Base-by-base conservation (phyloP, 2,888 invertebrate species). In the Colostygia pectinataria region DNA sequence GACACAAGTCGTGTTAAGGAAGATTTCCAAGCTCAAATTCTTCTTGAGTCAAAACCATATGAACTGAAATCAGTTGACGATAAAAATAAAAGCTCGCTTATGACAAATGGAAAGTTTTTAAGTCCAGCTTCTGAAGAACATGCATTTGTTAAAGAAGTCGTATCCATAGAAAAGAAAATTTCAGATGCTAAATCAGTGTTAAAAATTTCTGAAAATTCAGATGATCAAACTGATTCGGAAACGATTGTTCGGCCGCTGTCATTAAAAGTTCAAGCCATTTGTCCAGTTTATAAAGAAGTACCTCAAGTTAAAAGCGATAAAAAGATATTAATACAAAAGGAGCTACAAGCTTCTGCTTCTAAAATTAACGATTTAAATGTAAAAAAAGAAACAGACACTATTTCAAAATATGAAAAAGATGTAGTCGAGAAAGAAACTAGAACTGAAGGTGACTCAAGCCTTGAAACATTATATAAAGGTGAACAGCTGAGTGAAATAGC, bases 381-480 rank as follows among this genome's bases (percentile, higher is more conserved):
- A 0, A 6, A 20, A 15, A 25, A 8, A 25, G 15, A 44, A 25
- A 12, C 1, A 1, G 18, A 33, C 20, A 2, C 15, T 23, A 28
- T 23, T 27, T 23, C 15, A 0, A 38, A 38, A 43, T 57, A 68
- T 10, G 71, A 75, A 53, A 71, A 74, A 57, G 65, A 70, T 33
- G 58, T 66, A 12, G 71, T 73, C 44, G 65, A 71, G 51, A 60
- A 61, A 18, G 69, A 69, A 53, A 32, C 10, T 8, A 23, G 24
- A 2, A 9, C 10, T 10, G 23, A 15, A 33, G 44, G 45, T 8
- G 10, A 29, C 38, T 24, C 31, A 8, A 6, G 10, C 13, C 20
- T 13, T 32, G 32, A 15, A 2, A 12, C 10, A 9, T 8, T n/a
- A 9, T 4, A 8, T 29, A 29, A 14, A 29, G 8, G 5, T 27